phyloP scores from a whole-genome alignment of 1,140 invertebrate genomes.

The Drosophila pallidifrons region DNA sequence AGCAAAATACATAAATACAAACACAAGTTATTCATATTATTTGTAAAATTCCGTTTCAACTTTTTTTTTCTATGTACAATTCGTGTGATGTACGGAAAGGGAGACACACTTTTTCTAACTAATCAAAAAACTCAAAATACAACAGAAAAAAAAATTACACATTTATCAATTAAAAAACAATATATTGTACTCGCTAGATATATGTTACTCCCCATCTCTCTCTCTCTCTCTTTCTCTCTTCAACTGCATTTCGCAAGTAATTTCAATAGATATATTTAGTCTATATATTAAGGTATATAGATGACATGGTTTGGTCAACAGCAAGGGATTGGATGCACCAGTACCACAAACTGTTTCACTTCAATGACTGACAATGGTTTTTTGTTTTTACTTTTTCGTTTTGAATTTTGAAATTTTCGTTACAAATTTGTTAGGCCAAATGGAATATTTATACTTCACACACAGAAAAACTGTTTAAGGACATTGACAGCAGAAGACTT shows the following conservation, averaged over 20 bases:
- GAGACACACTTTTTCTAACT: conserved; percentile 28
- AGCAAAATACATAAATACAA: conserved; percentile 42
- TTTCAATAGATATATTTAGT: conserved; percentile 16
- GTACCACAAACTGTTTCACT: conserved; percentile 45
- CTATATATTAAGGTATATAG: conserved; percentile 25
- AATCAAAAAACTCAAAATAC: conserved; percentile 15
- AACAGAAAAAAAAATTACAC: background rate
- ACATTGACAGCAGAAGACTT: background rate
- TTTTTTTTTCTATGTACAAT: conserved; percentile 19
- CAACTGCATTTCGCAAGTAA: background rate
- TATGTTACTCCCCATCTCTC: background rate
- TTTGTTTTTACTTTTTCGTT: conserved; percentile 13
- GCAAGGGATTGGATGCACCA: conserved; percentile 39
- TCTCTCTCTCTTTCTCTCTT: background rate
- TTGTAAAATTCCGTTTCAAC: background rate
- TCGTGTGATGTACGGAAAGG: conserved; percentile 21
- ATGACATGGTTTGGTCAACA: conserved; percentile 60
- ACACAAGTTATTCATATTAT: conserved; percentile 8
- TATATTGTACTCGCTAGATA: background rate
- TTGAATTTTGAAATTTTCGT: background rate
- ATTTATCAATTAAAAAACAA: conserved; percentile 4
- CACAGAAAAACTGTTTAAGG: conserved; percentile 1
- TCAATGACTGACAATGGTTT: conserved; percentile 25
- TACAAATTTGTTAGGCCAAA: conserved; percentile 19
- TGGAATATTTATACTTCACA: background rate